phyloP scores from a whole-genome alignment of 2,113 vertebrate species.

The Eurystomus gularis region DNA sequence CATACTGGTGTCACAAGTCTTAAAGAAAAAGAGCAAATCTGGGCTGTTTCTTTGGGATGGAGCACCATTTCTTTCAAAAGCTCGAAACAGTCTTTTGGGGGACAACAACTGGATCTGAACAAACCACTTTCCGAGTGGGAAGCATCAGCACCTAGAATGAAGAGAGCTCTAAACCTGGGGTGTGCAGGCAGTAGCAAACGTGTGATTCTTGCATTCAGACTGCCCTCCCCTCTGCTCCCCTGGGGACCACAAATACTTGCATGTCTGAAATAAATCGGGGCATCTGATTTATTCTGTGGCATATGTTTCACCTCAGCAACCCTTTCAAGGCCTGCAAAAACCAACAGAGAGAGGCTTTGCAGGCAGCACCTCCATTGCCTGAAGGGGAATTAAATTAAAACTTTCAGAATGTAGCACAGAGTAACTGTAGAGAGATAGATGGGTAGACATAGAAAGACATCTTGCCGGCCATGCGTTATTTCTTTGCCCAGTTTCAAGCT shows the following conservation, averaged over 20 bases:
- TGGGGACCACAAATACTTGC: neutral
- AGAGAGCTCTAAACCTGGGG: neutral
- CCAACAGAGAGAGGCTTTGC: neutral
- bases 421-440: neutral
- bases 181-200: neutral
- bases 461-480: neutral
- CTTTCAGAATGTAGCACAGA: neutral
- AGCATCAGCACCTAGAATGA: neutral
- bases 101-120: neutral
- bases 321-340: neutral
- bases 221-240: accelerated
- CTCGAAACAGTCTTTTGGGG: neutral
- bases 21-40: neutral
- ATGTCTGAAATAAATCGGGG: neutral
- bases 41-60: neutral
- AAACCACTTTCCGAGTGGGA: neutral
- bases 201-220: neutral
- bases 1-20: accelerated
- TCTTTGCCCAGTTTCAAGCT: neutral
- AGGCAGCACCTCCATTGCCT: neutral
- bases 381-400: neutral
- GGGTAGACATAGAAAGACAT: neutral
- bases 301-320: neutral
- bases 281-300: neutral
- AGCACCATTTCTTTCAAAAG: neutral